These are phyloP conservation scores for Python bivittatus DNA, from an alignment of 2,113 vertebrate genomes.

Conservation along the genomic window DNA sequence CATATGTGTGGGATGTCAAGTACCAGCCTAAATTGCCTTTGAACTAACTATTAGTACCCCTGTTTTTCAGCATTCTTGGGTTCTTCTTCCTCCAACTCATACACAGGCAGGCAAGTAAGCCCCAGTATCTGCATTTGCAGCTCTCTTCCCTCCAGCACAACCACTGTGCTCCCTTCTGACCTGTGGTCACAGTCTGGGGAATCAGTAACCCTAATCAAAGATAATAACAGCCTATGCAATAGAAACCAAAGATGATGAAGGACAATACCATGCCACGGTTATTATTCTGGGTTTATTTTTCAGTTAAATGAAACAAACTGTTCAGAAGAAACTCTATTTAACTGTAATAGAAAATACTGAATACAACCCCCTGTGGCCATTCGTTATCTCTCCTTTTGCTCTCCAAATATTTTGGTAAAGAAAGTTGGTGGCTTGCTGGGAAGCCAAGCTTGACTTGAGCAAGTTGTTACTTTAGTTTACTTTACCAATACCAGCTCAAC, in stretches of 20 bases:
- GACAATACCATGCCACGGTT: neutral
- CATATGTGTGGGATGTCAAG: neutral
- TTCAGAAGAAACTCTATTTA: slow-evolving; percentile 43
- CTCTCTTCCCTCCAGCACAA: neutral
- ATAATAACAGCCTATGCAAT: neutral
- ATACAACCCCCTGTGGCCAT: neutral
- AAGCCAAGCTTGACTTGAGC: neutral
- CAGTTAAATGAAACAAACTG: slow-evolving; percentile 46
- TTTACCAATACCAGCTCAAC: neutral
- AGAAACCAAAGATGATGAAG: neutral
- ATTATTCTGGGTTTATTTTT: slow-evolving; percentile 24
- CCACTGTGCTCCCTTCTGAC: too few relatives aligned
- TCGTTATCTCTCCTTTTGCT: neutral
- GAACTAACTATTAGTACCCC: too few relatives aligned
- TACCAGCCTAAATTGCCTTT: neutral
- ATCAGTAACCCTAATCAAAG: neutral
- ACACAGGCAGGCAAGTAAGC: neutral
- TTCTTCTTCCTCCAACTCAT: neutral
- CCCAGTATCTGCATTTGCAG: neutral
- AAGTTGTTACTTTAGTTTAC: neutral
- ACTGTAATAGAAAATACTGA: neutral
- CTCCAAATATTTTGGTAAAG: neutral
- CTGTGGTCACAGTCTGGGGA: neutral
- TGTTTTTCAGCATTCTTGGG: neutral
- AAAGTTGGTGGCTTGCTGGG: neutral